phyloP scores from a whole-genome alignment of 2,113 vertebrate species.

The Pygoscelis adeliae region DNA sequence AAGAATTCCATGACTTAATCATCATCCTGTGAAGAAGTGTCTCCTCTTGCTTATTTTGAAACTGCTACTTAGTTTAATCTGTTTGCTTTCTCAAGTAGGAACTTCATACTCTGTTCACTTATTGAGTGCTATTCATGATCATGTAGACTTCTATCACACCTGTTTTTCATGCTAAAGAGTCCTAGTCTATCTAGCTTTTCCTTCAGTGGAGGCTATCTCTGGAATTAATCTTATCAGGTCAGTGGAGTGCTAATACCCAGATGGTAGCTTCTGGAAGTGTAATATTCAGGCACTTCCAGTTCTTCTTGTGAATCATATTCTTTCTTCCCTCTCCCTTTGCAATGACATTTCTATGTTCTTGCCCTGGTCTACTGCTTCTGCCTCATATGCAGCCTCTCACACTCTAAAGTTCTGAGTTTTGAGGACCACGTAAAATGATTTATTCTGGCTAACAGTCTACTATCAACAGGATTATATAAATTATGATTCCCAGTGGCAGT shows the following conservation, averaged over 20 bases:
- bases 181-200: neutral
- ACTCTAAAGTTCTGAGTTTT: neutral
- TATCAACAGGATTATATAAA: neutral
- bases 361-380: neutral
- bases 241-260: neutral
- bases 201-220: neutral
- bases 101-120: neutral
- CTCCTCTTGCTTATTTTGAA: neutral
- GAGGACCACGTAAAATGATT: neutral
- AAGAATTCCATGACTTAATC: neutral
- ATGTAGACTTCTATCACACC: neutral
- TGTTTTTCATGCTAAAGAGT: neutral
- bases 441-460: neutral
- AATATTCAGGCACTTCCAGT: neutral
- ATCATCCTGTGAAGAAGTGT: neutral
- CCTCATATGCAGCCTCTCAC: neutral
- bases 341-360: neutral
- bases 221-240: neutral
- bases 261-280: neutral
- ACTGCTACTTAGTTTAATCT: neutral
- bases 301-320: neutral
- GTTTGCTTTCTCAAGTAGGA: neutral
- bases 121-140: neutral
- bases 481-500: neutral
- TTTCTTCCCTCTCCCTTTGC: neutral